phyloP scores from a whole-genome alignment of 2,113 vertebrate species.

The Pachycephala philippinensis region DNA sequence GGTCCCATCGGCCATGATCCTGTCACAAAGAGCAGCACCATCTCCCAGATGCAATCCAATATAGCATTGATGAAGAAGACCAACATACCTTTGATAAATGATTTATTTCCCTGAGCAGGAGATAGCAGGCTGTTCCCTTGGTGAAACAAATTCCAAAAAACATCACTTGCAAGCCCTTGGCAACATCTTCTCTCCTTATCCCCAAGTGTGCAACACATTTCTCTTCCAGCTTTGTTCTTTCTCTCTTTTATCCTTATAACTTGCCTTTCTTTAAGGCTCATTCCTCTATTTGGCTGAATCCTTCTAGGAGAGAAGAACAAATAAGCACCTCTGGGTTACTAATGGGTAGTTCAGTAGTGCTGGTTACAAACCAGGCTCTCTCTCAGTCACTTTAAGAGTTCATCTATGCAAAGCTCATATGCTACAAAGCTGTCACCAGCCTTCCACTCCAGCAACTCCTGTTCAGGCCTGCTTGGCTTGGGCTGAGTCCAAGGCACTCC shows the following conservation, averaged over 20 bases:
- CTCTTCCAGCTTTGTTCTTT: neutral
- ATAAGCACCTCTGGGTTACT: neutral
- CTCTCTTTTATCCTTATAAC: neutral
- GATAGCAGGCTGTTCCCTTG: neutral
- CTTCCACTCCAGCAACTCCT: neutral
- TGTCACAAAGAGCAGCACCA: fast-evolving
- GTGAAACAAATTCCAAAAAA: neutral
- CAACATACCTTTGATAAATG: neutral
- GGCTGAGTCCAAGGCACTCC: neutral
- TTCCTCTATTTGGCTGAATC: neutral
- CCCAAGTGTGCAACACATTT: neutral
- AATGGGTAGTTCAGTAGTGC: neutral
- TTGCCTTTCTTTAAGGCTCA: neutral
- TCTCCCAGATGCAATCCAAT: neutral
- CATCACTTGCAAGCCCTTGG: neutral
- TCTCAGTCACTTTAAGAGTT: neutral
- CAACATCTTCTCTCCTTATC: neutral
- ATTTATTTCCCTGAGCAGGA: neutral
- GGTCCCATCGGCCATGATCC: neutral
- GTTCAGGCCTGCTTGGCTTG: neutral
- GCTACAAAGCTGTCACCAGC: neutral
- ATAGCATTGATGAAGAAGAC: neutral
- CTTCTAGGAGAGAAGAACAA: neutral
- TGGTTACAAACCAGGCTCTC: neutral
- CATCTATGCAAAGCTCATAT: neutral